Base-by-base conservation (phyloP, 1,140 invertebrate genomes). In the Meloidogyne exigua region DNA sequence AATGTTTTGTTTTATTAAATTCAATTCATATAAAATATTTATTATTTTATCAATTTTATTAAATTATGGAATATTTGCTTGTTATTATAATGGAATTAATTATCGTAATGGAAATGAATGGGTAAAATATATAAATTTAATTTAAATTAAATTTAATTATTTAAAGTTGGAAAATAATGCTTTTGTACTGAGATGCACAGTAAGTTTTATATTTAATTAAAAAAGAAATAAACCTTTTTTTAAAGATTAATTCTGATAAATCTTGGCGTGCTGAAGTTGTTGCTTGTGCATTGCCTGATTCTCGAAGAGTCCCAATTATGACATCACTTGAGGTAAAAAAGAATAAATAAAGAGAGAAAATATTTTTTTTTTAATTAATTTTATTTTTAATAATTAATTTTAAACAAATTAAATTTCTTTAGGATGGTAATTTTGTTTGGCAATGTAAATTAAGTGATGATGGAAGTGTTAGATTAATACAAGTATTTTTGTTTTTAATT, bases 61-160 rank as follows among this genome's bases (percentile, higher is more conserved):
- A 23, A 72, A n/a, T 26, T 32, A 11, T 26, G 36, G 21, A 25
- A 69, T 44, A 13, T 23, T n/a, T 39, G 82, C 57, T 36, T 82
- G 81, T 49, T 64, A 44, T 25, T 80, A 82, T 49, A 79, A 76
- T 39, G 81, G 81, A 3, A 42, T 74, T n/a, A 77, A 57, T n/a
- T 82, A 82, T 62, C 62, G 32, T 12, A 84, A 82, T 68, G 82
- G 82, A 28, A 80, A 82, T 28, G 81, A 82, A 82, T 82, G 81
- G 81, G 81, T 82, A 28, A 66, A 36, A 70, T 44, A 15, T 57
- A 26, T 25, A 1, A 15, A 11, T 15, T 13, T 74, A 26, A 18
- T 13, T 36, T 10, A 32, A 1, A 28, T 28, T 32, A n/a, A 62
- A 10, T 28, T 21, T 11, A 15, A 23, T 39, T 32, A 18, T 64